Conservation (phyloP, 2,888 invertebrate genomes). For the Dioctria linearis region DNA sequence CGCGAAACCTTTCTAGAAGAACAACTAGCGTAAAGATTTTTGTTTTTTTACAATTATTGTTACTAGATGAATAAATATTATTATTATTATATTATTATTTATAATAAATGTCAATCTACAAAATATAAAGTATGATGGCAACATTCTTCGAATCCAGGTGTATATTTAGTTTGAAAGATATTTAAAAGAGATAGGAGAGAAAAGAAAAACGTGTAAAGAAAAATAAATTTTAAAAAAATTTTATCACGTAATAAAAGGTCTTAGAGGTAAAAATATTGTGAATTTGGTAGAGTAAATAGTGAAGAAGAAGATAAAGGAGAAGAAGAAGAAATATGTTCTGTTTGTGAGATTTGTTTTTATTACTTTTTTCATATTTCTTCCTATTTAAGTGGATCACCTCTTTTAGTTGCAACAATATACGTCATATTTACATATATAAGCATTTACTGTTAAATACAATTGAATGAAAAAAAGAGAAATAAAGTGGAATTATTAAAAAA, state of each 20-base stretch:
- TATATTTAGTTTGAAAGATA: not conserved
- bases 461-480: conserved; percentile 38
- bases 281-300: conserved; percentile 19
- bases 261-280: conserved; percentile 21
- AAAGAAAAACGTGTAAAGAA: not conserved
- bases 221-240: not conserved
- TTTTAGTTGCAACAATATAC: conserved; percentile 45
- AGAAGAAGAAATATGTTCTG: conserved; percentile 4
- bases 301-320: not conserved
- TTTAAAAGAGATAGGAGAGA: not conserved
- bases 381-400: conserved; percentile 4
- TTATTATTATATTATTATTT: not conserved
- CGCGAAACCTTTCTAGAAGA: too few species aligned
- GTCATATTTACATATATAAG: conserved; percentile 43
- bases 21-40: not conserved
- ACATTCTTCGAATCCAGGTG: conserved; percentile 11
- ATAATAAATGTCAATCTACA: not conserved
- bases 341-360: conserved; percentile 13
- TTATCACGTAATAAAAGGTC: conserved; percentile 12
- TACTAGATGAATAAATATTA: conserved; percentile 46
- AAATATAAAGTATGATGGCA: not conserved
- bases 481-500: conserved; percentile 39
- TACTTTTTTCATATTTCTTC: conserved; percentile 13
- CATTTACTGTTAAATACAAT: conserved; percentile 50
- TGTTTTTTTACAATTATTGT: conserved; percentile 24